These are phyloP conservation scores for Tenthredo mesomela DNA, from an alignment of 2,888 invertebrate genomes.

Conservation along the genomic window DNA sequence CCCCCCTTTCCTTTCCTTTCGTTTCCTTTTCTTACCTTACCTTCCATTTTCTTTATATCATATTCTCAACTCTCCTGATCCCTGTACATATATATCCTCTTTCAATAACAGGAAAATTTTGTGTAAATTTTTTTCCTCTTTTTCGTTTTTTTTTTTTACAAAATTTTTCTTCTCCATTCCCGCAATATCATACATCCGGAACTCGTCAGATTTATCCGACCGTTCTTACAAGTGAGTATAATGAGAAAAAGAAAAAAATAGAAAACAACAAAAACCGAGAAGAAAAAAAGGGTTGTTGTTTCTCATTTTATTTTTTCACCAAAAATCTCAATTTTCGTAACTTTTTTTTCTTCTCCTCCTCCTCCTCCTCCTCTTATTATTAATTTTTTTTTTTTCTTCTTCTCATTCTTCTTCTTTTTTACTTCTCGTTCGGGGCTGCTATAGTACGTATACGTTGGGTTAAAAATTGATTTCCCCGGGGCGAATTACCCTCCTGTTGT, in stretches of 20 bases:
- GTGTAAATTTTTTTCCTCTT: background rate
- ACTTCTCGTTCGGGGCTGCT: background rate
- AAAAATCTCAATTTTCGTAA: constrained; percentile 26
- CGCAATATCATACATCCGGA: too few relatives aligned
- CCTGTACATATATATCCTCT: background rate
- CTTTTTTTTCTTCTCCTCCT: constrained; percentile 8
- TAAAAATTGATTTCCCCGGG: constrained; percentile 47
- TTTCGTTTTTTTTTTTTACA: background rate
- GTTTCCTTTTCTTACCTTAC: background rate
- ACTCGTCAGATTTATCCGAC: too few relatives aligned
- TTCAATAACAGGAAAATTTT: background rate
- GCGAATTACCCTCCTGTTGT: constrained; percentile 32
- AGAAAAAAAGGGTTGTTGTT: too few relatives aligned
- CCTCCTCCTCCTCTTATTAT: background rate
- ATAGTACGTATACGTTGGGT: too few relatives aligned
- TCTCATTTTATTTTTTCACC: background rate
- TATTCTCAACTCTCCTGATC: background rate
- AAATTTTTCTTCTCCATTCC: too few relatives aligned
- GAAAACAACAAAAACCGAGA: too few relatives aligned
- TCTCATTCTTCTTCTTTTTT: background rate
- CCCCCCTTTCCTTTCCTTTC: background rate
- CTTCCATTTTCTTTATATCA: too few relatives aligned
- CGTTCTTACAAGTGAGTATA: too few relatives aligned
- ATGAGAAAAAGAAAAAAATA: too few relatives aligned
- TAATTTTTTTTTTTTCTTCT: background rate